phyloP scores from a whole-genome alignment of 2,797 vertebrate genomes.

The Tarsius wallacei region DNA sequence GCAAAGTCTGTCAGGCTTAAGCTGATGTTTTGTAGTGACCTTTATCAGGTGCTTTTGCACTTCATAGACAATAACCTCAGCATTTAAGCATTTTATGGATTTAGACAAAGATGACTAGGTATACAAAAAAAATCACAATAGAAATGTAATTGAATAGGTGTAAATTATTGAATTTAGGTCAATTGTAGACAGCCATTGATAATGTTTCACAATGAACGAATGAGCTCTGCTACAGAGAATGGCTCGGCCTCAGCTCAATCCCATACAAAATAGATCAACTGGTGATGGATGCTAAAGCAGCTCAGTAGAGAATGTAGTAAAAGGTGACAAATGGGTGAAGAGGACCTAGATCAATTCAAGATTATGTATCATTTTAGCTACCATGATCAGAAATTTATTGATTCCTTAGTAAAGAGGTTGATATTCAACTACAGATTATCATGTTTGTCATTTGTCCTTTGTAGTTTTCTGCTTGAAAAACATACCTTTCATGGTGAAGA shows the following conservation, averaged over 20 bases:
- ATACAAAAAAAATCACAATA: background rate
- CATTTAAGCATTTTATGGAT: background rate
- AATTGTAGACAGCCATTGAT: background rate
- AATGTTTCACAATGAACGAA: background rate
- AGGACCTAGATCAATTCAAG: background rate
- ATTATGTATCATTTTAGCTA: background rate
- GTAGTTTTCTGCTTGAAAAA: background rate
- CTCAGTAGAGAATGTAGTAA: background rate
- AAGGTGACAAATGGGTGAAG: background rate
- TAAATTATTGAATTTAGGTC: background rate
- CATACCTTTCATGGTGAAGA: background rate
- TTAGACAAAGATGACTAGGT: background rate
- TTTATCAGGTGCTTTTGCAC: background rate
- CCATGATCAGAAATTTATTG: background rate
- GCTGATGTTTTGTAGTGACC: background rate
- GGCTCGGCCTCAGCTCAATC: background rate
- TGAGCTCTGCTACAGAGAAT: background rate
- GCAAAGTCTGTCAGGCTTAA: background rate
- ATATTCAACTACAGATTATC: background rate
- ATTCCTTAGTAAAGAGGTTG: background rate
- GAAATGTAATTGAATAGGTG: background rate
- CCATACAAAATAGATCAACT: background rate
- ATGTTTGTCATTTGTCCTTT: background rate
- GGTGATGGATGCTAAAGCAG: background rate
- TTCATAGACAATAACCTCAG: background rate